Conservation (phyloP, 2,797 vertebrate species). For the Hylomyscus alleni region DNA sequence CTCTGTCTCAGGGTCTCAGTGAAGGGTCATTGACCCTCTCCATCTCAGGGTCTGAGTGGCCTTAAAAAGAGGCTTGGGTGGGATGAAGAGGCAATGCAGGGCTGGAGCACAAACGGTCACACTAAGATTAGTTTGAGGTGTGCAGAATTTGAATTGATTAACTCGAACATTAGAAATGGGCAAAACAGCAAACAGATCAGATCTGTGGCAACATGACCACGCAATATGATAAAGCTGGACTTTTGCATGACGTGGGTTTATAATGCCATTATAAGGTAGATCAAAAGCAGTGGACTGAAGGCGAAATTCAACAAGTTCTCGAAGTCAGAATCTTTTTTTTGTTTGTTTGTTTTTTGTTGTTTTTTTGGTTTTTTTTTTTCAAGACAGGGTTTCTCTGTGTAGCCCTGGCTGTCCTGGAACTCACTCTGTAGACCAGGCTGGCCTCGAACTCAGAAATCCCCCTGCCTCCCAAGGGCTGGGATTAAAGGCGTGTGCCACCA, state of each 20-base stretch:
- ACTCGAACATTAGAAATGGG: constrained; percentile 38
- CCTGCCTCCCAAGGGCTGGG: no score
- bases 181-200: background rate
- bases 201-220: background rate
- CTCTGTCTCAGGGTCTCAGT: no score
- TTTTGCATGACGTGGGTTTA: constrained; percentile 19
- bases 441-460: no score
- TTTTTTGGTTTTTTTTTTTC: no score
- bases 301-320: constrained; percentile 23
- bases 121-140: constrained; percentile 15
- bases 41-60: background rate
- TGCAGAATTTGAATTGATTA: constrained; percentile 38
- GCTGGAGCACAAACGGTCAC: constrained; percentile 5
- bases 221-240: background rate
- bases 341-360: no score
- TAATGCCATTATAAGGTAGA: background rate
- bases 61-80: background rate
- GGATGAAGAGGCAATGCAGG: background rate
- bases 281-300: constrained; percentile 20
- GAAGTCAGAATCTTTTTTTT: background rate
- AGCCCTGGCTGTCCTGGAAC: no score
- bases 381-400: no score
- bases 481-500: no score
- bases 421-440: no score
- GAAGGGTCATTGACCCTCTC: no score